Base-by-base conservation (phyloP, 2,113 vertebrate species). In the Butastur rufipennis region DNA sequence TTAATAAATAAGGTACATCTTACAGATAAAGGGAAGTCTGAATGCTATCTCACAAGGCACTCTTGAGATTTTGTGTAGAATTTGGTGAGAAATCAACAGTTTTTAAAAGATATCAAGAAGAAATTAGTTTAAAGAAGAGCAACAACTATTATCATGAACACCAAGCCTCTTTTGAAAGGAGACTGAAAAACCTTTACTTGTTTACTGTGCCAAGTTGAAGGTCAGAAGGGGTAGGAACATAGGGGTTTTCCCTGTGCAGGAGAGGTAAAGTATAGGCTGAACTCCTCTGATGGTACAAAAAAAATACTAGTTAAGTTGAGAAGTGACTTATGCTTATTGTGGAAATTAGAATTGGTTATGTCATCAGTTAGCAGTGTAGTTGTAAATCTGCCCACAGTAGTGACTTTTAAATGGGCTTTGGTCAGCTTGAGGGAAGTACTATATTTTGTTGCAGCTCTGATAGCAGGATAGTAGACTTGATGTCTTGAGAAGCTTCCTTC, bases 171-270 rank as follows among this genome's bases (percentile, higher is more conserved):
- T 29, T n/a, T 38, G 42, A 61, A 52, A 56, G 21, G 29, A 86
- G 7, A 43, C 52, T 67, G 58, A 81, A 77, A 89, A 17, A n/a
- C 11, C 2, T 53, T 59, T 71, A 43, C 38, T 75, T 59, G 32
- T 65, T 63, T 70, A 36, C 22, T 79, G 7, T 38, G 59, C 26
- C 9, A 45, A 48, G 38, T 47, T 58, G 53, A 68, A 63, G 68
- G 36, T 48, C 38, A 0, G 2, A 50, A 55, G 43, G 15, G 13
- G 14, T n/a, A 58, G 34, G 17, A 58, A 25, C 11, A 26, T 3
- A 53, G 13, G n/a, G 31, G 6, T 34, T 80, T 75, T 63, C 25
- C 38, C 31, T 48, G 22, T 21, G 31, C 19, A 9, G 38, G 32
- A 65, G 50, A 59, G 26, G 16, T 91, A 42, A 55, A n/a, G 10